Evolutionary conservation across 53 echinoderm and acorn worm species (phyloP), one percentile per base, ranked within the genome.

Genomic region (Astropecten irregularis): DNA sequence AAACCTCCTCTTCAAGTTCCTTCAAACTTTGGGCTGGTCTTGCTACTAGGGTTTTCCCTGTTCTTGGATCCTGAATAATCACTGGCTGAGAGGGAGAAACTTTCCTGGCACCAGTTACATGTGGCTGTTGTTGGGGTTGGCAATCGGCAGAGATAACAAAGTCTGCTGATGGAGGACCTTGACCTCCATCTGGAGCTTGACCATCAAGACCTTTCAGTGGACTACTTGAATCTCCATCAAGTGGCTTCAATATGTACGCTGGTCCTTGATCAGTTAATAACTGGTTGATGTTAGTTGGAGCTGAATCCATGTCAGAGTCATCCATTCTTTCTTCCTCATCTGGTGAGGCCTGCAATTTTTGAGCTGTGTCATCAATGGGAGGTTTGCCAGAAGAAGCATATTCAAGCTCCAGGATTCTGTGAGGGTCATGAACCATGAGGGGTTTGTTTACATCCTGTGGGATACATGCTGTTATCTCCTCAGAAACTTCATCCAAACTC

Each of bases 21-120:
- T 90, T 88, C 32, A 84, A 36, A 73, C 51, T 73, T 72, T 70
- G 86, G 31, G 90, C 93, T 82, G 93, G 93, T n/a, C 85, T 46
- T 58, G 93, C 90, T 54, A 68, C 68, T 40, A 88, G 52, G 28
- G 69, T 88, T 19, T 85, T 77, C 60, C 93, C 93, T 59, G 90
- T 85, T 27, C 51, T 68, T 5, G 90, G 93, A 48, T 93, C 93
- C 67, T 66, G 67, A 51, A 93, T 70, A 4, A 85, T 38, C 4
- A 90, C 20, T 53, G 86, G 83, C 21, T 85, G 13, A 15, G 66
- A 60, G 29, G 39, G 79, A 25, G 5, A 13, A 9, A 46, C 26
- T 13, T 11, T 66, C 66, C 66, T 66, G 9, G 81, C 70, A 16
- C 90, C 90, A n/a, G 81, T 81, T 47, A 90, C 36, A 39, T 60